Evolutionary conservation across 2,113 vertebrate species (phyloP), one percentile per base, ranked within the genome.

Genomic region (Nanger granti): DNA sequence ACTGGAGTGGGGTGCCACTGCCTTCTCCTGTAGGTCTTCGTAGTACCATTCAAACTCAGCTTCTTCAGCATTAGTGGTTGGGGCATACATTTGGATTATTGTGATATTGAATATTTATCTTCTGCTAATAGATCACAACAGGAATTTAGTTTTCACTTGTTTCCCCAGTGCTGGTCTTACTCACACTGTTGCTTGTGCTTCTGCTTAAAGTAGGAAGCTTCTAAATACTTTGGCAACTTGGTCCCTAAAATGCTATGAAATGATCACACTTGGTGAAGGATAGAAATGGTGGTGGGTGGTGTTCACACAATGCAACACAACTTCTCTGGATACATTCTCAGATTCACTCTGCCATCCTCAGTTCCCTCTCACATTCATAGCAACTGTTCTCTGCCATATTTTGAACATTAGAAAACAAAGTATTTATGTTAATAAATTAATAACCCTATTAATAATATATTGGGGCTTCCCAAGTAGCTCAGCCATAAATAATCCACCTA

Each of bases 261-360:
- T 73, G n/a, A 34, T 89, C 8, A 62, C 11, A 37, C 5, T 37
- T 95, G n/a, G 5, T 26, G 47, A 64, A 41, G 37, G 14, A 64
- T 28, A 8, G 60, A 84, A 94, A 41, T 26, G 66, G 41, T 41
- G 34, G 34, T 57, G 2, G 4, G 26, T 47, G 49, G 84, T 26
- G 2, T 0, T 17, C 22, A 18, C 6, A 37, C 8, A 1, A 13
- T 1, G 8, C 2, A 34, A 11, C 4, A 18, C 10, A n/a, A 3
- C 14, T 44, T 17, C 69, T 31, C 2, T 22, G 44, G 9, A 34
- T 57, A 41, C 9, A 24, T 17, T 57, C 31, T 49, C 73, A 89
- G n/a, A 49, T 9, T 41, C 13, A 22, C 8, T 15, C 34, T 82
- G 44, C 22, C 4, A 7, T 24, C 4, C 57, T 12, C 13, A 10